Evolutionary conservation across 2,888 invertebrate genomes (phyloP), one percentile per base, ranked within the genome.

Genomic region (Eupithecia abbreviata): DNA sequence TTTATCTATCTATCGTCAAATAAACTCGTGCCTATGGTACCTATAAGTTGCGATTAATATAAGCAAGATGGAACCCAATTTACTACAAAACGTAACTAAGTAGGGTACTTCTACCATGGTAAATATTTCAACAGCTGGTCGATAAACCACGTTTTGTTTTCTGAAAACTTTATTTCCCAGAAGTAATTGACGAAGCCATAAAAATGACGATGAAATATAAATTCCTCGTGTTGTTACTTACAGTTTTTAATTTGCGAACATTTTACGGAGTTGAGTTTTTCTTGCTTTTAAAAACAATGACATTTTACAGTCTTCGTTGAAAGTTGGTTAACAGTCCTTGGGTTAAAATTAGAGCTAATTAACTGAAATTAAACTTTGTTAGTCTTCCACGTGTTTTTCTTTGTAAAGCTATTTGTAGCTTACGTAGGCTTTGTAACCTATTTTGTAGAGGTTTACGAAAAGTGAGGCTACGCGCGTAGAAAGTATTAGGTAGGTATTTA

Each of bases 181-280:
- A 42, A 6, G 41, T 66, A 66, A 42, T 66, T 66, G 66, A 30
- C 10, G 62, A 62, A 62, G 62, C 62, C 62, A 62, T 62, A 62
- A 62, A 62, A 62, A 62, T 62, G 30, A 62, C 30, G 62, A 7
- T 10, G 18, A 30, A 62, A 62, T 62, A 62, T 30, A 30, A 9
- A 18, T 58, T 55, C 15, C 55, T 18, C 55, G 55, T 30, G 30
- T 10, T 62, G 62, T 62, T 12, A 62, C 62, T 62, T 12, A 62
- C 62, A 62, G 62, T 62, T 62, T 58, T 58, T 58, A 58, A 18
- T 58, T 62, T 62, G 30, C 30, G 18, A 30, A 62, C 30, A 30
- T 62, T 62, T 62, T 1, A 12, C 4, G 62, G 30, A 62, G 10
- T 30, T 2, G 30, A 30, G 62, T 18, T 62, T 18, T 62, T 30